These are phyloP conservation scores for Pocillopora meandrina DNA, from an alignment of 92 coral and sea anemone genomes.

Conservation along the genomic window DNA sequence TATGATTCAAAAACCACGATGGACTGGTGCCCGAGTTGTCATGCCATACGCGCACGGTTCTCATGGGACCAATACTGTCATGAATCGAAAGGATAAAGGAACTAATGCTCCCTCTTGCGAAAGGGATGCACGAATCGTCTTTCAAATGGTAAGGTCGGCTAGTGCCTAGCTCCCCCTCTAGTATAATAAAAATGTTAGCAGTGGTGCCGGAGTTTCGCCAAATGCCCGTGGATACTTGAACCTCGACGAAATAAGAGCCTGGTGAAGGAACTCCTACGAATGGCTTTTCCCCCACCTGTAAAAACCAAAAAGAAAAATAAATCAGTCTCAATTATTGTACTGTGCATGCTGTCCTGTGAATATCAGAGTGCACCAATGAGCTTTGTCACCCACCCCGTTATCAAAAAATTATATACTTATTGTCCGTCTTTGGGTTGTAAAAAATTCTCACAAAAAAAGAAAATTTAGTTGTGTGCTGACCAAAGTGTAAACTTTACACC, in stretches of 20 bases:
- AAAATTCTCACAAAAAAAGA: too few relatives aligned
- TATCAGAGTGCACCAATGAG: too few relatives aligned
- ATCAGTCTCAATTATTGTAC: background rate
- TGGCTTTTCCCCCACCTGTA: constrained; percentile 47
- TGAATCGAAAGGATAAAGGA: constrained; percentile 47
- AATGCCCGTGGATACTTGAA: constrained; percentile 57
- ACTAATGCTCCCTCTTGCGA: constrained; percentile 61
- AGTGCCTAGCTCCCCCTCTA: constrained; percentile 43
- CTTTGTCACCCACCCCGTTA: too few relatives aligned
- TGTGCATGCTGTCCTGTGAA: too few relatives aligned
- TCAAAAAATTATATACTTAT: too few relatives aligned
- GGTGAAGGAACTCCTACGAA: constrained; percentile 41
- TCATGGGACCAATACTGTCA: constrained; percentile 39
- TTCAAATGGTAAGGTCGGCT: constrained; percentile 52
- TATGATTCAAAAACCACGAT: constrained; percentile 62
- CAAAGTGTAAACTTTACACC: too few relatives aligned
- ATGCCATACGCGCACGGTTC: constrained; percentile 68
- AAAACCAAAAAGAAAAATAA: background rate
- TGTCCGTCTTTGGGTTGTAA: too few relatives aligned
- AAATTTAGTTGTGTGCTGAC: too few relatives aligned
- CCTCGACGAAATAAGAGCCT: constrained; percentile 36
- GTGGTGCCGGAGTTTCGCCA: constrained; percentile 63
- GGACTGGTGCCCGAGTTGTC: constrained; percentile 63
- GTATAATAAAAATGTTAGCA: constrained; percentile 57
- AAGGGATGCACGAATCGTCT: constrained; percentile 54